Conservation (phyloP, 2,113 vertebrate genomes). For the Cynopterus brachyotis region DNA sequence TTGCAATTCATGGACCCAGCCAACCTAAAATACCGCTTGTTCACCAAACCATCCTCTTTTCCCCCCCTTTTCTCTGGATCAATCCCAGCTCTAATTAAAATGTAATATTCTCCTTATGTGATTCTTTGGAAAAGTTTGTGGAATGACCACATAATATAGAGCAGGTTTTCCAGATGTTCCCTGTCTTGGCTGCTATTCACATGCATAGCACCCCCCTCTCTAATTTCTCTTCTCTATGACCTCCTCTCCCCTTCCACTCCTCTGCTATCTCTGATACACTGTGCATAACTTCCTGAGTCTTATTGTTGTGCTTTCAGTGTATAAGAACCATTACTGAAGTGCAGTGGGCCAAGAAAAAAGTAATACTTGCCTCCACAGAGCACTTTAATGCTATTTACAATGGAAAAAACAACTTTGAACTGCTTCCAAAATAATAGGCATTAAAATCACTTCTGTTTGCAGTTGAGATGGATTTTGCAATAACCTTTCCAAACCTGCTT, state of each 20-base stretch:
- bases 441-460: constrained; percentile 82
- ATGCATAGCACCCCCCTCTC: constrained; percentile 24
- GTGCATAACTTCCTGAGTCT: constrained; percentile 62
- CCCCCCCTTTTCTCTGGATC: constrained; percentile 58
- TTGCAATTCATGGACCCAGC: neutral
- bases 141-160: constrained; percentile 76
- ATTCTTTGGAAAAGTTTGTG: constrained; percentile 74
- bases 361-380: constrained; percentile 65
- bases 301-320: constrained; percentile 58
- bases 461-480: constrained; percentile 77
- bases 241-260: constrained; percentile 42
- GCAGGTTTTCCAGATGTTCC: constrained; percentile 68
- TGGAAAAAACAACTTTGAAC: constrained; percentile 77
- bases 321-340: constrained; percentile 66
- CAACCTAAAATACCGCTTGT: constrained; percentile 54
- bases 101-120: constrained; percentile 74
- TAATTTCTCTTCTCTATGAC: constrained; percentile 54
- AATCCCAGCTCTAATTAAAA: constrained; percentile 78
- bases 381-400: constrained; percentile 73
- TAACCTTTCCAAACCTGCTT: constrained; percentile 81
- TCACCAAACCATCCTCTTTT: constrained; percentile 54
- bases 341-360: constrained; percentile 67
- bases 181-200: constrained; percentile 61
- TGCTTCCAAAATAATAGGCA: constrained; percentile 81
- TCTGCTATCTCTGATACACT: constrained; percentile 38